Evolutionary conservation across 1,140 invertebrate genomes (phyloP).

Genomic region (Zaprionus nigranus): DNA sequence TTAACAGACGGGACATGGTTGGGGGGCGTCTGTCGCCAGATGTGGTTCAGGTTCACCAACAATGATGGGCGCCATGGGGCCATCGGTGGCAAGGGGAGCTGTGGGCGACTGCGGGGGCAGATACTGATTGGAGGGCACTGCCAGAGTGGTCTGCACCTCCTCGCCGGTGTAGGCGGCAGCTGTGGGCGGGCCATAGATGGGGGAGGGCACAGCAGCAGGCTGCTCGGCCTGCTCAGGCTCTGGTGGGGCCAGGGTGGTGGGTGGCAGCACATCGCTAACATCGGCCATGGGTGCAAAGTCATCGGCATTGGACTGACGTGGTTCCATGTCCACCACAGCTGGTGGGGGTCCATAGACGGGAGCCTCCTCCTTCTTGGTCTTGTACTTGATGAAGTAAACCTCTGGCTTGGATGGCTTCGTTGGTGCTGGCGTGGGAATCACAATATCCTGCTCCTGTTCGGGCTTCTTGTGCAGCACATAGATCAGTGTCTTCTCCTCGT

Average conservation of each 20-base stretch:
- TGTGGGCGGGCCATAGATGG: slow-evolving; percentile 68
- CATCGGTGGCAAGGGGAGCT: slow-evolving; percentile 55
- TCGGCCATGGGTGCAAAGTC: slow-evolving; percentile 65
- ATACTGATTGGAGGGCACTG: slow-evolving; percentile 71
- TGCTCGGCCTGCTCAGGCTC: slow-evolving; percentile 49
- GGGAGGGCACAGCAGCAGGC: slow-evolving; percentile 56
- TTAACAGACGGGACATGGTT: slow-evolving; percentile 67
- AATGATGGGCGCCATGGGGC: slow-evolving; percentile 71
- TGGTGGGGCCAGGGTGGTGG: slow-evolving; percentile 67
- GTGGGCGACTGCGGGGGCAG: slow-evolving; percentile 58
- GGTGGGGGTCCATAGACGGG: slow-evolving; percentile 84
- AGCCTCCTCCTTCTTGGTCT: slow-evolving; percentile 87
- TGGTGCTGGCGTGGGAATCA: slow-evolving; percentile 89
- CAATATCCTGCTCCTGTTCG: slow-evolving; percentile 90
- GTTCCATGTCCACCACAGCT: slow-evolving; percentile 71
- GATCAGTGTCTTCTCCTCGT: slow-evolving; percentile 93
- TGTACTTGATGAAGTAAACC: slow-evolving; percentile 95
- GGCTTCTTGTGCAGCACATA: slow-evolving; percentile 94
- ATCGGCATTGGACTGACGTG: slow-evolving; percentile 63
- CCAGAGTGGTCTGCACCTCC: slow-evolving; percentile 69
- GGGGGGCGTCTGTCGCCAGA: slow-evolving; percentile 37
- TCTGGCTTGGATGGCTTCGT: slow-evolving; percentile 92
- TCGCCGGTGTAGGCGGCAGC: slow-evolving; percentile 66
- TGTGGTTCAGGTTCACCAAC: slow-evolving; percentile 71
- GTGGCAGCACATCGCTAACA: slow-evolving; percentile 62